Base-by-base conservation (phyloP, 2,113 vertebrate species). In the Rousettus leschenaultii region DNA sequence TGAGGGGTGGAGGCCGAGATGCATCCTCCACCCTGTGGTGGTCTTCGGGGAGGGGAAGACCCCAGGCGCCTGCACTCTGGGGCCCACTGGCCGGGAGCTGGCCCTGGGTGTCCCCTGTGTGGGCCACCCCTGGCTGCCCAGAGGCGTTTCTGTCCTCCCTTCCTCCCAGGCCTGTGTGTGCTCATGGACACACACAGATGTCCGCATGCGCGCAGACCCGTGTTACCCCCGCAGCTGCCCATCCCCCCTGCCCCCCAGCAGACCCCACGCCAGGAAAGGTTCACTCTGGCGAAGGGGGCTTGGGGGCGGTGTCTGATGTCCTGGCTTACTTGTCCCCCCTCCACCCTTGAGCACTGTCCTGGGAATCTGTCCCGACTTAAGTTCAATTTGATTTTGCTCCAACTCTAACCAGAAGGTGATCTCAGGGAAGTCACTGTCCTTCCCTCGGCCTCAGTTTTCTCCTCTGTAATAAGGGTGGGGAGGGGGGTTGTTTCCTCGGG, bases 1-100 rank as follows among this genome's bases (percentile, higher is more conserved):
- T 96, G 97, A 95, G 61, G 90, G 87, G 51, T 94, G 95, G 96
- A 92, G 97, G 94, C 86, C 61, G 93, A 95, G 97, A 94, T 61
- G 97, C 13, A 7, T 11, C 75, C 71, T 91, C 71, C 6, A 5
- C 28, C 45, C 68, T 6, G 40, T 0, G 55, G 87, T 55, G 94
- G 97, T 96, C 96, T 97, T 91, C 38, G 2, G 79, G 79, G 75
- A 57, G 0, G 65, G 30, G 43, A 74, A 79, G 51, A 0, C 40
- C 48, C 70, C 6, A 1, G 1, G 61, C 0, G 1, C 45, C 26
- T 3, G 22, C n/a, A 18, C 53, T 1, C 9, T 14, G 73, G n/a
- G 33, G 38, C 75, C 48, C 71, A 38, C 24, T 1, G 84, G 65
- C 35, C 4, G 12, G 1, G 19, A 10, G 68, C 45, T 4, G 35